Evolutionary conservation across 2,113 vertebrate species (phyloP).

Genomic region (Malurus alboscapulatus): DNA sequence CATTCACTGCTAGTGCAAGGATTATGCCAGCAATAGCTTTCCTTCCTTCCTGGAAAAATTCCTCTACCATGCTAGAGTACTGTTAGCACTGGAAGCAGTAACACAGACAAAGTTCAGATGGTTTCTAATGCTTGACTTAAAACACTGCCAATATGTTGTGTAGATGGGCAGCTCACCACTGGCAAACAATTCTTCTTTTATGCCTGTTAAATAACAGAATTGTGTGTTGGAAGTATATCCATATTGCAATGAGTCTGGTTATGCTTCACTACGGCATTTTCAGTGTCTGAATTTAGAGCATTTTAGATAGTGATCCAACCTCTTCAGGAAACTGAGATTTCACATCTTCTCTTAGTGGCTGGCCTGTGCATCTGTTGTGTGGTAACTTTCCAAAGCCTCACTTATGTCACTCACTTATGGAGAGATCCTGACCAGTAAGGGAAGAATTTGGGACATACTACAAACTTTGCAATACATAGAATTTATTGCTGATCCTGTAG

Average conservation of each 20-base stretch:
- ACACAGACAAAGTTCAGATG: not conserved
- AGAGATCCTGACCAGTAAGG: not conserved
- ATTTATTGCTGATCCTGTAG: not conserved
- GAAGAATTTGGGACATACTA: not conserved
- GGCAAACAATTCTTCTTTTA: not conserved
- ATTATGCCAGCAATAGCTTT: not conserved
- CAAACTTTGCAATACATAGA: not conserved
- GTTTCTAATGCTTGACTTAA: not conserved
- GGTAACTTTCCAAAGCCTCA: accelerated
- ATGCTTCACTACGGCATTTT: not conserved
- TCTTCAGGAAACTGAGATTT: not conserved
- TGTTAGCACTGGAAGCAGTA: not conserved
- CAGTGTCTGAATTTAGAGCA: not conserved
- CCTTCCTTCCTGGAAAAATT: accelerated
- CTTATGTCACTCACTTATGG: not conserved
- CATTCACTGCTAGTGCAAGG: not conserved
- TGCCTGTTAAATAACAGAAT: not conserved
- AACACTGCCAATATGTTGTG: not conserved
- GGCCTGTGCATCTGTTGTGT: not conserved
- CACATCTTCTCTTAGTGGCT: not conserved
- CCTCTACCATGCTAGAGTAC: not conserved
- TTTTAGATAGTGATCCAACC: not conserved
- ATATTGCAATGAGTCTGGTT: not conserved
- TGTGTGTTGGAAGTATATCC: not conserved
- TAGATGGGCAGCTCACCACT: not conserved